Base-by-base conservation (phyloP, 2,888 invertebrate species). In the Macrosiphum euphorbiae region DNA sequence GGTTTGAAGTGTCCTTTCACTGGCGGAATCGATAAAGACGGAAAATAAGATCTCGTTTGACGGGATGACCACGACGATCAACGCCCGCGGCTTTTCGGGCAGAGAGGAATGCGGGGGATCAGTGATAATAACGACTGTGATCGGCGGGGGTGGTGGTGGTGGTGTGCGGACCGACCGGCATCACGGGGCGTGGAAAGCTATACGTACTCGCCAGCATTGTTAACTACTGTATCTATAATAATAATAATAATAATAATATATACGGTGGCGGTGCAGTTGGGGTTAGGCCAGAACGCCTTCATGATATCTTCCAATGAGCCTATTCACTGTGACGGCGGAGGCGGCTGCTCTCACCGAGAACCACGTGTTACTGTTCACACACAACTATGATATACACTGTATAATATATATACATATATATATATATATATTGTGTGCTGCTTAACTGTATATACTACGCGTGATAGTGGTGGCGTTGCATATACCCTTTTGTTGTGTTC, bases 341-440 rank as follows among this genome's bases (percentile, higher is more conserved):
- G 58, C 7, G 26, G 28, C 24, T 26, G 78, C 44, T 61, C n/a
- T 35, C 52, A n/a, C 5, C 86, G 41, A 47, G 47, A 67, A 35
- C 88, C 92, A 92, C 61, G 87, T 88, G 92, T 92, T 88, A 61
- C 92, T 67, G 86, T 92, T 88, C 92, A 67, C 92, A 92, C 61
- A 61, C 86, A 67, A 90, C 90, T 90, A 90, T 50, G 24, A 26
- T 50, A 67, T 58, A 61, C 26, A 52, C 50, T 55, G 41, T 41
- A 55, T 26, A 41, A 55, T 89, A 61, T 47, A 47, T 44, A n/a
- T 47, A 47, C 47, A 67, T 41, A 44, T 28, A 58, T 55, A 88
- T 52, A 11, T 87, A 13, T 10, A 44, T 87, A 88, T 52, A 52
- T 28, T 20, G 52, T 88, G 24, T 88, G 52, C 24, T 44, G 44